phyloP scores from a whole-genome alignment of 53 echinoderm and acorn worm genomes.

The Crossaster papposus region DNA sequence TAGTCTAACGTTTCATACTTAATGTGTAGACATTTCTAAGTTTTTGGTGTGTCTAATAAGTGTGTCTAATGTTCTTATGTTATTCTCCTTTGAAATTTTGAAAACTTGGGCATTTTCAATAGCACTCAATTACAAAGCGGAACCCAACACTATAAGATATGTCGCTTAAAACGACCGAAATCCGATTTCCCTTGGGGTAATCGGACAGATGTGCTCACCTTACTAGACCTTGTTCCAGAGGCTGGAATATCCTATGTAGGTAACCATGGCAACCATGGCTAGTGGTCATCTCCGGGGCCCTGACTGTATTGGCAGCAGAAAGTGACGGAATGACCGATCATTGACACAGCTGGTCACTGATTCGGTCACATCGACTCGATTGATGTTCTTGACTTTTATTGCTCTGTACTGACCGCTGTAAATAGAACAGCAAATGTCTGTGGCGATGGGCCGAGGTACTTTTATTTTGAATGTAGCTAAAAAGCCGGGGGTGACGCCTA shows the following conservation, averaged over 20 bases:
- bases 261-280: conserved; percentile 1
- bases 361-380: neutral
- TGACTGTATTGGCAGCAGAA: neutral
- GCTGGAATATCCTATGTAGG: conserved; percentile 2
- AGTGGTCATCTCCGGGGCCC: neutral
- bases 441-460: neutral
- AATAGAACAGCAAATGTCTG: neutral
- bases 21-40: no score
- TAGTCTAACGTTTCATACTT: no score
- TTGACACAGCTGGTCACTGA: neutral
- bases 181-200: neutral
- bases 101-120: no score
- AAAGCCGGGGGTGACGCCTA: neutral
- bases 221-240: neutral
- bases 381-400: neutral
- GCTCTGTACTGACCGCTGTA: neutral
- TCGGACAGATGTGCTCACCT: neutral
- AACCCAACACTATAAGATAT: no score
- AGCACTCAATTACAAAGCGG: no score
- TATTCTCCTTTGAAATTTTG: no score
- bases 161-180: neutral
- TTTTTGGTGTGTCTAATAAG: no score
- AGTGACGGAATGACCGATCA: conserved; percentile 4
- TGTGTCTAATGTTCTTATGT: no score
- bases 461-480: neutral